phyloP scores from a whole-genome alignment of 2,797 vertebrate species.

The Anableps anableps region DNA sequence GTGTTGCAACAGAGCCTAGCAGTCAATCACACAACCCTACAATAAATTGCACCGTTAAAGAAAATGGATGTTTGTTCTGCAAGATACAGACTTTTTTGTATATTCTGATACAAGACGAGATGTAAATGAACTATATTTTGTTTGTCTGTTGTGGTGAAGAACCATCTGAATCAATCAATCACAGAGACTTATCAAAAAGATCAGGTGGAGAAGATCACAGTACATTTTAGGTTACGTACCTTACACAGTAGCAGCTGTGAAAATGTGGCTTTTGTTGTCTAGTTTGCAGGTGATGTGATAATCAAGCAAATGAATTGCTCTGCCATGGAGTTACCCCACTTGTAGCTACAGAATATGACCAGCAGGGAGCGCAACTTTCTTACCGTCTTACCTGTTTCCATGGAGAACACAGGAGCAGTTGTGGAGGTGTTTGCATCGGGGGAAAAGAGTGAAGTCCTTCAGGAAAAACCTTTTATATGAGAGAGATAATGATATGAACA shows the following conservation, averaged over 20 bases:
- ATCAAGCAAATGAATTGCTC: not conserved
- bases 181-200: not conserved
- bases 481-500: not conserved
- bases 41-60: not conserved
- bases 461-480: not conserved
- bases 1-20: not conserved
- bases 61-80: not conserved
- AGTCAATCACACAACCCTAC: not conserved
- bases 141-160: not conserved
- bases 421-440: not conserved
- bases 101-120: not conserved
- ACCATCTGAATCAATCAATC: not conserved
- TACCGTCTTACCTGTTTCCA: constrained; percentile 28
- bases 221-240: not conserved
- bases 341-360: constrained; percentile 53
- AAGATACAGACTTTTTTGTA: not conserved
- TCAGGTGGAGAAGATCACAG: not conserved
- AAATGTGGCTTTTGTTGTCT: not conserved
- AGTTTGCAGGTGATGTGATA: not conserved
- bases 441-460: not conserved
- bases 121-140: not conserved
- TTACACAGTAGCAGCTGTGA: not conserved
- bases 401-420: not conserved
- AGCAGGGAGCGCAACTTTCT: constrained; percentile 74
- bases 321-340: constrained; percentile 27